Percentiles rank a stretch among this genome's conserved stretches.
Evolutionary conservation across 2,888 invertebrate species (phyloP).

Genomic region (Lissocephala sabroskyi): DNA sequence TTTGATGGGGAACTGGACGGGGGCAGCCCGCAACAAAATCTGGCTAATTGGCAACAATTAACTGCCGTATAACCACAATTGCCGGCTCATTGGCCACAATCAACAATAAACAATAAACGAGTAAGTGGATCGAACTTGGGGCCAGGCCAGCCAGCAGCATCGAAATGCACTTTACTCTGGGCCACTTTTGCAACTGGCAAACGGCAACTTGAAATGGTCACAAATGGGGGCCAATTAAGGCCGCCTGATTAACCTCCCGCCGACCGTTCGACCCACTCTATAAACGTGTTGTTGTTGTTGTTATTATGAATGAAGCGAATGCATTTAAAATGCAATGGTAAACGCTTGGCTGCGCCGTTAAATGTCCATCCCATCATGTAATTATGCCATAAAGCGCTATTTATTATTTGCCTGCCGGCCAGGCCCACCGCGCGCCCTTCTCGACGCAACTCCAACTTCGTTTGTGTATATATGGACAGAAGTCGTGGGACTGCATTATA

Average conservation of each 20-base stretch:
- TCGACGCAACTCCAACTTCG: too few species aligned
- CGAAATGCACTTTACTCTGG: slow-evolving; percentile 40
- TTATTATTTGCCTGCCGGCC: slow-evolving; percentile 7
- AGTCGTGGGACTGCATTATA: too few species aligned
- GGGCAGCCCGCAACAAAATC: background rate
- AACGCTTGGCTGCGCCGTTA: background rate
- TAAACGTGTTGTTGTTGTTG: too few species aligned
- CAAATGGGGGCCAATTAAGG: slow-evolving; percentile 47
- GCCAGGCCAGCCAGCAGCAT: slow-evolving; percentile 31
- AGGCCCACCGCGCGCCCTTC: slow-evolving; percentile 9
- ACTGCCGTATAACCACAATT: slow-evolving; percentile 26
- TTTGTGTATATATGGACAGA: too few species aligned
- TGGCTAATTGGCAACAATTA: slow-evolving; percentile 50
- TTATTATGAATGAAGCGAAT: too few species aligned
- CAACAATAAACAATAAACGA: slow-evolving; percentile 13
- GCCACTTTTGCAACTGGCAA: background rate
- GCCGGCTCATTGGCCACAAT: slow-evolving; percentile 33
- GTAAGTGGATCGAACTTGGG: too few species aligned
- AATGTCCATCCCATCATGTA: slow-evolving; percentile 12
- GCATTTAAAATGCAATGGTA: too few species aligned
- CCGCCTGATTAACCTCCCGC: slow-evolving; percentile 24
- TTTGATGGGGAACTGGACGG: too few species aligned
- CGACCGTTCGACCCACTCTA: slow-evolving; percentile 1
- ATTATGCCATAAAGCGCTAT: slow-evolving; percentile 31
- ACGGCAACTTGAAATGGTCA: slow-evolving; percentile 21